Percentiles rank a stretch among this genome's conserved stretches.
These are phyloP conservation scores for Mystacornis crossleyi DNA, from an alignment of 2,113 vertebrate genomes.

Conservation along the genomic window DNA sequence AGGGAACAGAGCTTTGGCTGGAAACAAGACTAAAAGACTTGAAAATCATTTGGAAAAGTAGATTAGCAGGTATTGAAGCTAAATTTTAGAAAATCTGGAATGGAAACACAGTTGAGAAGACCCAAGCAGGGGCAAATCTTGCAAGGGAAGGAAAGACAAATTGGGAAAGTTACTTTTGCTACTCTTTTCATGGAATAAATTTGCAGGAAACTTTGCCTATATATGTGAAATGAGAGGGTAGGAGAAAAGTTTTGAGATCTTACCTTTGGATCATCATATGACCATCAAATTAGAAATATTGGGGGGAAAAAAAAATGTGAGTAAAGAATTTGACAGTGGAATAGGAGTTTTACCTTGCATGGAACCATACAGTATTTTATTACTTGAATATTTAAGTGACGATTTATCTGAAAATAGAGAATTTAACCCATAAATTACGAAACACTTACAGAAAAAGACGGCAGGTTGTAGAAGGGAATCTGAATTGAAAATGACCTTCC, in stretches of 20 bases:
- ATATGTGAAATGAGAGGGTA: not conserved
- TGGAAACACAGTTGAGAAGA: not conserved
- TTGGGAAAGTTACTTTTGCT: not conserved
- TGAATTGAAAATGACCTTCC: not conserved
- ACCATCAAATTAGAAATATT: not conserved
- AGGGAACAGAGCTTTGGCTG: not conserved
- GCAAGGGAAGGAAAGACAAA: not conserved
- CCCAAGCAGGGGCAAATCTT: not conserved
- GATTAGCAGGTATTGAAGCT: not conserved
- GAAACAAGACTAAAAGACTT: not conserved
- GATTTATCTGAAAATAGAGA: slow-evolving; percentile 3
- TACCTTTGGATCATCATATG: not conserved
- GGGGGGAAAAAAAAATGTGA: too few species aligned
- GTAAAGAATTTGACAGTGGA: slow-evolving; percentile 1
- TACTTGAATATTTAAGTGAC: not conserved
- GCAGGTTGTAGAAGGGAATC: not conserved
- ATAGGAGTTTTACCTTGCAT: not conserved
- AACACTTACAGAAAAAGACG: not conserved
- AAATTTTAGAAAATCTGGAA: not conserved
- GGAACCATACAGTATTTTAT: not conserved
- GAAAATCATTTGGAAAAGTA: not conserved
- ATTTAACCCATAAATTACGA: not conserved
- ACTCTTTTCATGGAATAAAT: not conserved
- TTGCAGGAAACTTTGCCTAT: not conserved
- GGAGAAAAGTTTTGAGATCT: not conserved